Evolutionary conservation across 2,797 vertebrate species (phyloP).

Genomic region (Darevskia mixta): DNA sequence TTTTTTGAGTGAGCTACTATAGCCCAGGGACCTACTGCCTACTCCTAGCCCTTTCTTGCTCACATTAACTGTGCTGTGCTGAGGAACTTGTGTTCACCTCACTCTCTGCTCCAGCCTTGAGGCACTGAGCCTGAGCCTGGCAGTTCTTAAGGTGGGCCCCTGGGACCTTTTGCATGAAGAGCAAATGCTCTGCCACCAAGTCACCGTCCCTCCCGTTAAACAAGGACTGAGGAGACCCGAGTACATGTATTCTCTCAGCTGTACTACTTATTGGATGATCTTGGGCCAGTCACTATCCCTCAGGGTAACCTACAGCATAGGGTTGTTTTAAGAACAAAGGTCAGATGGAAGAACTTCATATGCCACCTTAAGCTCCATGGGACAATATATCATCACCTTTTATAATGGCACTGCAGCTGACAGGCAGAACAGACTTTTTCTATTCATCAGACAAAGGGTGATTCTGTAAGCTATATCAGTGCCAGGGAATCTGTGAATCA

Average conservation of each 20-base stretch:
- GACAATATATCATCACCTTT: neutral
- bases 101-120: no score
- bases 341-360: neutral
- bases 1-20: no score
- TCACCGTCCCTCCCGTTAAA: neutral
- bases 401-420: neutral
- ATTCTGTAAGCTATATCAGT: neutral
- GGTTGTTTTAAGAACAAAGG: neutral
- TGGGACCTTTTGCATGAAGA: no score
- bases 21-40: no score
- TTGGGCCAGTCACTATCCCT: no score
- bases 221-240: neutral
- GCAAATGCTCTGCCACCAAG: no score
- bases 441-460: neutral
- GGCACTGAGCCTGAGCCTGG: no score
- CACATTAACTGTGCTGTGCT: no score
- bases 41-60: no score
- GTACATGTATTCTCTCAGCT: neutral
- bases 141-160: no score
- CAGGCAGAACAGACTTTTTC: neutral
- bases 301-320: neutral
- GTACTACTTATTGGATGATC: neutral
- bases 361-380: neutral
- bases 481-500: neutral
- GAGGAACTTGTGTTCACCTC: no score